Base-by-base conservation (phyloP, 2,797 vertebrate genomes). In the Thripadectes ignobilis region DNA sequence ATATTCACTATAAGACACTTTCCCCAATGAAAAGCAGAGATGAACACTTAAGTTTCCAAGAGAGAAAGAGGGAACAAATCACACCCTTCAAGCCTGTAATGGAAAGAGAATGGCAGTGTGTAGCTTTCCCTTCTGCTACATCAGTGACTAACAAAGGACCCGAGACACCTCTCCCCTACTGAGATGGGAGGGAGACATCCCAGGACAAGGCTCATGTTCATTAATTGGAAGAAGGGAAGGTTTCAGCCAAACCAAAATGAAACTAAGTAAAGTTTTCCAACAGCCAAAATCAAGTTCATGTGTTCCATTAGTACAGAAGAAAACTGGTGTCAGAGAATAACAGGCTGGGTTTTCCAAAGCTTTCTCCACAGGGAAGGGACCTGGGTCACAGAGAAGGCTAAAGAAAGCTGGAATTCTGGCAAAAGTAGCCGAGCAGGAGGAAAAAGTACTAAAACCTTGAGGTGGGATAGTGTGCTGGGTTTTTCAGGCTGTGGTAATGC, bases 261-360 rank as follows among this genome's bases (percentile, higher is more conserved):
- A 96, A 95, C 76, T 58, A 94, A 77, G 81, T 91, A 62, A 97
- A 86, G 82, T 94, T 95, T 96, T 95, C 94, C 96, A 94, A 67
- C 79, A 82, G 85, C 63, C 71, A 49, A 81, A 79, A 67, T 73
- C 77, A 65, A 93, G 63, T 46, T 67, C 72, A 66, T 57, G 55
- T 67, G 48, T 95, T 96, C 91, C 85, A 58, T 82, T 81, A 71
- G 69, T 26, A 45, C 54, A 88, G 66, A 77, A 89, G 84, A 80
- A 80, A 78, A 85, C 18, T 7, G 7, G 66, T 30, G 55, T 3
- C 59, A 85, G 92, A 91, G 93, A 95, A 69, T 14, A 81, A 57
- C 57, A 77, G n/a, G 41, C 19, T 48, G 36, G 41, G 68, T 92
- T 95, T 96, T 97, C 95, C 95, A 93, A 55, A 84, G 51, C 52